Evolutionary conservation across 1,140 invertebrate species (phyloP), one percentile per base, ranked within the genome.

Genomic region (Mycetomoellerius zeteki): DNA sequence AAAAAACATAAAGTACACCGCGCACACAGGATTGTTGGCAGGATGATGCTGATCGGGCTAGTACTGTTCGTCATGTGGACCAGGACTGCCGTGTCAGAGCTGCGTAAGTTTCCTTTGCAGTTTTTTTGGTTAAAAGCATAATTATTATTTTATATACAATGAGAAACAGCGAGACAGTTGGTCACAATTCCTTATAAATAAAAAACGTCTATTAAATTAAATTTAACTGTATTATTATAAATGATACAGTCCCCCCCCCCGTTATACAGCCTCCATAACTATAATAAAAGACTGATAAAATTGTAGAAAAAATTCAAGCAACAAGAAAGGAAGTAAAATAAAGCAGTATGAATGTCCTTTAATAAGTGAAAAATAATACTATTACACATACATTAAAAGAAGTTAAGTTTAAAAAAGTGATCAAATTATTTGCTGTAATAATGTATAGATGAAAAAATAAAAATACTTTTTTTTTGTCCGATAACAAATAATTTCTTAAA

Each of bases 61-160:
- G 21, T 90, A 10, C 10, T 93, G 43, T 33, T 93, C 14, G 82
- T 86, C 78, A 56, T 56, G 1, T 88, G 85, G 80, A 60, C 69
- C 56, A 81, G 80, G 8, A 72, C 19, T 14, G 86, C 73, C n/a
- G 12, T 91, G 14, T 86, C 91, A 8, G 86, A 91, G 71, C 78
- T 93, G 43, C 93, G 93, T 93, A 62, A 93, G 93, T 92, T 90
- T 7, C 5, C 0, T 3, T 33, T 12, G 5, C 21, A n/a, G n/a
- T 78, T 78, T 80, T 71, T 21, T 69, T 8, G 14, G 8, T 47
- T 21, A 16, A 30, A 6, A 30, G 19, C 3, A 33, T 10, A 64
- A 78, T 65, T 27, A 27, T 24, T 58, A 33, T 3, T 33, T 64
- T 64, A 37, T 14, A 8, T 37, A 67, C 0, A 67, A 14, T 43